A percentile compares a stretch with the other conserved stretches of the same genome.
These are phyloP conservation scores for Lysiphlebus fabarum DNA, from an alignment of 1,140 invertebrate genomes.

Conservation along the genomic window DNA sequence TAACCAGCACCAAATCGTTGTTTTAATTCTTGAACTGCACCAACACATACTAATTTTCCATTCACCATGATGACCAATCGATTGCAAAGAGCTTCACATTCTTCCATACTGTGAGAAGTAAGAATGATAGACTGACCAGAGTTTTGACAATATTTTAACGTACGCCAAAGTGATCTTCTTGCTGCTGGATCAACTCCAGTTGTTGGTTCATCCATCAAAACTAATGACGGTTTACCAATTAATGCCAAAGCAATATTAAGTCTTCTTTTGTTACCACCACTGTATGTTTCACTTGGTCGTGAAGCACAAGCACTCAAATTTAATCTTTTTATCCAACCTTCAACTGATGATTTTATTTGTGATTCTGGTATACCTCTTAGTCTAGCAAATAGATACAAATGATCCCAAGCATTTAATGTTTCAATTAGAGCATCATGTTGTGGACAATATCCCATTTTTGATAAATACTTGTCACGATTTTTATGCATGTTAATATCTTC, in stretches of 20 bases:
- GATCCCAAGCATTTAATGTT: too few species aligned
- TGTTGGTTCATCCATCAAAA: constrained; percentile 74
- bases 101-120: too few species aligned
- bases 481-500: too few species aligned
- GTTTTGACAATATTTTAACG: too few species aligned
- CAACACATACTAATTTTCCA: constrained; percentile 72
- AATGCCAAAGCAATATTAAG: constrained; percentile 89
- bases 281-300: constrained; percentile 61
- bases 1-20: constrained; percentile 58
- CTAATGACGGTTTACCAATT: constrained; percentile 71
- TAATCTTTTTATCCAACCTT: constrained; percentile 54
- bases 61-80: constrained; percentile 85
- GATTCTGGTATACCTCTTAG: too few species aligned
- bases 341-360: too few species aligned
- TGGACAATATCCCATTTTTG: too few species aligned
- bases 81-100: constrained; percentile 86
- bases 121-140: too few species aligned
- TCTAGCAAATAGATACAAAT: too few species aligned
- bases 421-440: too few species aligned
- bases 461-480: too few species aligned
- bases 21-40: constrained; percentile 68
- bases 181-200: constrained; percentile 83
- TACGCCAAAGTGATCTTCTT: too few species aligned
- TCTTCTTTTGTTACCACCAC: constrained; percentile 93
- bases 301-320: constrained; percentile 49